These are phyloP conservation scores for Papilio protenor DNA, from an alignment of 2,888 invertebrate genomes.

Conservation along the genomic window DNA sequence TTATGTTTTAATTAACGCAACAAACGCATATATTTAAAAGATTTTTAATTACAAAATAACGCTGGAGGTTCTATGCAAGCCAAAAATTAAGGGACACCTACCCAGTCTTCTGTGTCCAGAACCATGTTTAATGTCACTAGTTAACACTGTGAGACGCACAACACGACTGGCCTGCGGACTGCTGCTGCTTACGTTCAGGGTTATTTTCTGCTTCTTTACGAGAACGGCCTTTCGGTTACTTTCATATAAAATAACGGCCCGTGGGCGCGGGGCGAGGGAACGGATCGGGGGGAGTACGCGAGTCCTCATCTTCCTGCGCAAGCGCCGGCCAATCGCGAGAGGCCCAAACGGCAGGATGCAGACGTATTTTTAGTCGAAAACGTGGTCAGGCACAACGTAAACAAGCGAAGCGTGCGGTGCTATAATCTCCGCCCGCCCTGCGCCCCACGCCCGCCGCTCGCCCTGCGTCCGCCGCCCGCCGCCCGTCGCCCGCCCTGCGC, in stretches of 20 bases:
- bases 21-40: background rate
- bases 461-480: slow-evolving; percentile 48
- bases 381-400: slow-evolving; percentile 82
- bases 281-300: slow-evolving; percentile 57
- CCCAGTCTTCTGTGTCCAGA: slow-evolving; percentile 83
- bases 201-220: slow-evolving; percentile 81
- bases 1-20: background rate
- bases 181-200: slow-evolving; percentile 81
- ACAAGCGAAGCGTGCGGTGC: slow-evolving; percentile 72
- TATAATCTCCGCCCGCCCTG: slow-evolving; percentile 51
- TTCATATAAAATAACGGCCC: slow-evolving; percentile 68
- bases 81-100: slow-evolving; percentile 61
- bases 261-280: slow-evolving; percentile 56
- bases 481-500: slow-evolving; percentile 42
- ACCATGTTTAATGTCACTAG: slow-evolving; percentile 82
- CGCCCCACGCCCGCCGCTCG: slow-evolving; percentile 45
- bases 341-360: slow-evolving; percentile 83
- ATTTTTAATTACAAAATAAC: background rate
- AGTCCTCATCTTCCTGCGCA: slow-evolving; percentile 76
- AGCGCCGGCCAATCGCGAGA: slow-evolving; percentile 76
- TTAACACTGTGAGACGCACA: slow-evolving; percentile 84
- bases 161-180: slow-evolving; percentile 79
- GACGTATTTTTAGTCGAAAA: slow-evolving; percentile 81
- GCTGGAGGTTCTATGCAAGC: slow-evolving; percentile 31
- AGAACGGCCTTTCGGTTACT: slow-evolving; percentile 74